These are phyloP conservation scores for Nymphalis io DNA, from an alignment of 1,140 invertebrate species.

Conservation along the genomic window DNA sequence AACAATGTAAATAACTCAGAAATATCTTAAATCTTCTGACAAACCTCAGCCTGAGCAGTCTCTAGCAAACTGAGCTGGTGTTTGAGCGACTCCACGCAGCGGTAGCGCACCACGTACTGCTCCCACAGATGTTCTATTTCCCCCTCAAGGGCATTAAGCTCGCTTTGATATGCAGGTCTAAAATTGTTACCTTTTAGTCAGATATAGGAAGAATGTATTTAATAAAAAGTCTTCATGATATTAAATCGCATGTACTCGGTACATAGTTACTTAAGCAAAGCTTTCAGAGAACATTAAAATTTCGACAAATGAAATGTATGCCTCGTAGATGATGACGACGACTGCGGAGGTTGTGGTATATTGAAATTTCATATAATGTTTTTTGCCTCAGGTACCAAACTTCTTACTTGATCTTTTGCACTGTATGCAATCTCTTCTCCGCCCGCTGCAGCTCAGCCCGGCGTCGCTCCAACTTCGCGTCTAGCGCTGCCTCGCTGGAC, in stretches of 20 bases:
- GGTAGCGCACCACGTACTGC: slow-evolving; percentile 92
- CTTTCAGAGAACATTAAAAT: too few species aligned
- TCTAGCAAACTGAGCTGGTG: slow-evolving; percentile 76
- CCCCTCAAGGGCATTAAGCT: slow-evolving; percentile 94
- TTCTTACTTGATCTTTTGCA: slow-evolving; percentile 93
- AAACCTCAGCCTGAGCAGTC: slow-evolving; percentile 71
- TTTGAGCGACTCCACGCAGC: slow-evolving; percentile 86
- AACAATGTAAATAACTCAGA: too few species aligned
- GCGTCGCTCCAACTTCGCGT: slow-evolving; percentile 95
- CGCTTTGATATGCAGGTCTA: slow-evolving; percentile 98
- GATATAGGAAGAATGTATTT: too few species aligned
- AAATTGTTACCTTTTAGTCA: background rate
- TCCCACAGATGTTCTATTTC: slow-evolving; percentile 93
- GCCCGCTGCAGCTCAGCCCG: slow-evolving; percentile 94
- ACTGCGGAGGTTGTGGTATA: too few species aligned
- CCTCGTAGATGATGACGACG: too few species aligned
- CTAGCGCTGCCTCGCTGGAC: slow-evolving; percentile 91
- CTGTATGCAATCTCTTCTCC: slow-evolving; percentile 94
- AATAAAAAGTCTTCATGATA: too few species aligned
- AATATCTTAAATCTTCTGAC: background rate
- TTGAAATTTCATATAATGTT: too few species aligned
- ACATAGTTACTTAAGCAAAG: too few species aligned
- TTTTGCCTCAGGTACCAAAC: too few species aligned
- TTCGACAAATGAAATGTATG: too few species aligned
- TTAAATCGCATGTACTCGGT: too few species aligned